A percentile compares a stretch with the other conserved stretches of the same genome.
These are phyloP conservation scores for Rhopalosiphum padi DNA, from an alignment of 1,140 invertebrate genomes.

Conservation along the genomic window DNA sequence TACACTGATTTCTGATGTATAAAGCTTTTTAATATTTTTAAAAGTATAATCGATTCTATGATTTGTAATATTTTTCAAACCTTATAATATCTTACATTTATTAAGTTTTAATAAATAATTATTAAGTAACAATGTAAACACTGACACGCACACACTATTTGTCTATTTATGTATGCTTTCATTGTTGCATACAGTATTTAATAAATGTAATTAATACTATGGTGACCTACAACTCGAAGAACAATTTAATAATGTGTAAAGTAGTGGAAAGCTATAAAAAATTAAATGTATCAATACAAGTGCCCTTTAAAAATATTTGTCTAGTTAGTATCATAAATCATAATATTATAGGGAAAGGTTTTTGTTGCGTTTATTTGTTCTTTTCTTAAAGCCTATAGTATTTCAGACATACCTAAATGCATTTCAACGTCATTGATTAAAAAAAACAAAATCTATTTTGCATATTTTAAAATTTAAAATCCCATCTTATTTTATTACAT, in stretches of 20 bases:
- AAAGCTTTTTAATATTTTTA: neutral
- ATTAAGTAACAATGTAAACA: neutral
- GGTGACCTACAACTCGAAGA: neutral
- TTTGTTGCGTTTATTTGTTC: neutral
- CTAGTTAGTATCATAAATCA: neutral
- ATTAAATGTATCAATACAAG: neutral
- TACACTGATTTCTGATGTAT: neutral
- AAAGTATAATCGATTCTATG: neutral
- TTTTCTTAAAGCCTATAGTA: neutral
- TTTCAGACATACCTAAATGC: neutral
- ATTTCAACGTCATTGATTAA: neutral
- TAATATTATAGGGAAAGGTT: neutral
- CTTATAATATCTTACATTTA: no score
- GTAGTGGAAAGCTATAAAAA: neutral
- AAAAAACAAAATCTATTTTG: neutral
- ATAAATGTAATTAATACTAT: neutral
- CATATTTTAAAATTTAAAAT: neutral
- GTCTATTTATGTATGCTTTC: neutral
- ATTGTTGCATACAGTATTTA: neutral
- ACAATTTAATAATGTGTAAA: neutral
- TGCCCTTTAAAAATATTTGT: neutral
- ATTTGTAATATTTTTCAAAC: neutral
- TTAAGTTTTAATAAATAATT: no score
- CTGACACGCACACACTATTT: no score
- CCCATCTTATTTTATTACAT: neutral